These are phyloP conservation scores for Pseudomyrmex gracilis DNA, from an alignment of 1,140 invertebrate species.

Conservation along the genomic window DNA sequence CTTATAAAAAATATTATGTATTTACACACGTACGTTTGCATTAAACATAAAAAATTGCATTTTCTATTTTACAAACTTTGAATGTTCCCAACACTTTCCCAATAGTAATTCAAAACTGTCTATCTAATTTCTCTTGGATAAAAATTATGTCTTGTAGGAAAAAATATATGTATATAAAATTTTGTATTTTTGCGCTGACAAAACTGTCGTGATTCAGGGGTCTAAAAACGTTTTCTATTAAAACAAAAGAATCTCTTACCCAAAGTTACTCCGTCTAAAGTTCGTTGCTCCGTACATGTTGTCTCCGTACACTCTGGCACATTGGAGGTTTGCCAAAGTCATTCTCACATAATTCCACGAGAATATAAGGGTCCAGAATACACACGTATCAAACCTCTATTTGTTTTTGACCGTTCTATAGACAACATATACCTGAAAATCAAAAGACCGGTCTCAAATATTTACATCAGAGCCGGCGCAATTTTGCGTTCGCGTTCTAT, in stretches of 20 bases:
- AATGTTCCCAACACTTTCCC: neutral
- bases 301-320: slow-evolving; percentile 69
- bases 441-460: slow-evolving; percentile 9
- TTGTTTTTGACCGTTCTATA: neutral
- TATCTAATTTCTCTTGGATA: neutral
- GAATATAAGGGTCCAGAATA: slow-evolving; percentile 63
- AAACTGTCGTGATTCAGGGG: neutral
- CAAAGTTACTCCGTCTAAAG: slow-evolving; percentile 68
- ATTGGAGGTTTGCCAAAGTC: slow-evolving; percentile 71
- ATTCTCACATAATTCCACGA: slow-evolving; percentile 74
- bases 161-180: slow-evolving; percentile 14
- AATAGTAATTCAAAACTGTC: neutral
- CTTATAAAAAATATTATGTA: neutral
- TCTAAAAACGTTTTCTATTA: slow-evolving; percentile 40
- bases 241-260: slow-evolving; percentile 56
- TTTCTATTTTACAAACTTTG: neutral
- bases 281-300: slow-evolving; percentile 73
- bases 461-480: too few relatives aligned
- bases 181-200: neutral
- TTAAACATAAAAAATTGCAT: neutral
- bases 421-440: slow-evolving; percentile 48
- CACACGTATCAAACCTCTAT: slow-evolving; percentile 43
- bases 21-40: too few relatives aligned
- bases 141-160: neutral
- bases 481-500: neutral